These are phyloP conservation scores for Aradophagus sp. DNA, from an alignment of 1,140 invertebrate genomes.

Conservation along the genomic window DNA sequence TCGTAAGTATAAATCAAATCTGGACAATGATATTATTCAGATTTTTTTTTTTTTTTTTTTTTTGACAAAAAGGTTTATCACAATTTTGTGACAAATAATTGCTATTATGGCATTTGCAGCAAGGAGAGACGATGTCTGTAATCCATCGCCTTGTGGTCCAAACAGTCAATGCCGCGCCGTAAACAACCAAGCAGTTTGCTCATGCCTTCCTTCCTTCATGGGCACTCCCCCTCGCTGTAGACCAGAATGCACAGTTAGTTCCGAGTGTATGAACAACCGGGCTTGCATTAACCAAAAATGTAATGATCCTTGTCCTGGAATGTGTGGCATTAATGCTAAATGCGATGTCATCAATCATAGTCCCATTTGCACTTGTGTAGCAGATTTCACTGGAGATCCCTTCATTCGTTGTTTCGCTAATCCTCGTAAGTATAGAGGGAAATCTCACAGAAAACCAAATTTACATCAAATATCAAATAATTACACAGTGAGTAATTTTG, in stretches of 20 bases:
- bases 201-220: slow-evolving; percentile 4
- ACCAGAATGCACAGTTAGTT: slow-evolving; percentile 82
- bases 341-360: slow-evolving; percentile 81
- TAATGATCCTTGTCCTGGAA: slow-evolving; percentile 84
- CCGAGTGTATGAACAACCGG: slow-evolving; percentile 82
- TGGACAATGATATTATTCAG: too few species aligned
- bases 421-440: slow-evolving; percentile 66
- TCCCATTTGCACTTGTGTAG: slow-evolving; percentile 79
- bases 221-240: slow-evolving; percentile 20
- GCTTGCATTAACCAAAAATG: slow-evolving; percentile 88
- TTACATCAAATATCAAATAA: slow-evolving; percentile 4
- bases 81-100: too few species aligned
- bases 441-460: too few species aligned
- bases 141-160: slow-evolving; percentile 1
- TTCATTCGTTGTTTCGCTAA: slow-evolving; percentile 81
- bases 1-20: slow-evolving; percentile 33
- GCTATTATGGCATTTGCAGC: too few species aligned
- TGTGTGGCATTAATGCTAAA: slow-evolving; percentile 84
- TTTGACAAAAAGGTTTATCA: too few species aligned
- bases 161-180: neutral
- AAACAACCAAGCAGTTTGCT: slow-evolving; percentile 1
- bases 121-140: slow-evolving; percentile 4
- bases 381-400: slow-evolving; percentile 81
- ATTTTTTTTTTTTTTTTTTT: too few species aligned
- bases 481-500: too few species aligned